These are phyloP conservation scores for Sandelia bainsii DNA, from an alignment of 2,797 vertebrate species.

Conservation along the genomic window DNA sequence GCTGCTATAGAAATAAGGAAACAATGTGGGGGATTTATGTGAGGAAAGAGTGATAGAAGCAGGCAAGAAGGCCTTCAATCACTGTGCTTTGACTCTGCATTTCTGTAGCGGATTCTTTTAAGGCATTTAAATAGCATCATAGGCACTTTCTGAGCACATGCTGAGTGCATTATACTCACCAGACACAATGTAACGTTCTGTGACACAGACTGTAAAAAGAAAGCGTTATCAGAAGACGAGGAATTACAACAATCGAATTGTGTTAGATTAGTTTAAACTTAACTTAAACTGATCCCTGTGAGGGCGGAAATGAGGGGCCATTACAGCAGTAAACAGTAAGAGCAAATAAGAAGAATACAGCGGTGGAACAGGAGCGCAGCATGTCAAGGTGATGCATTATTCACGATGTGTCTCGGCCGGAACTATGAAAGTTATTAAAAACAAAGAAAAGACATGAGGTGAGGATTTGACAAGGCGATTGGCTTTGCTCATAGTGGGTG, in stretches of 20 bases:
- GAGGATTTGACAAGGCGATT: constrained; percentile 55
- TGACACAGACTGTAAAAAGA: neutral
- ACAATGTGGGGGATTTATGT: constrained; percentile 4
- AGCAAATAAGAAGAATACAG: constrained; percentile 5
- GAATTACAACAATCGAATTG: constrained; percentile 27
- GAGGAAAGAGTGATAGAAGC: neutral
- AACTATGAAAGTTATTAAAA: constrained; percentile 27
- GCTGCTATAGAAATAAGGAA: constrained; percentile 30
- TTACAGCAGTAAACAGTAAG: constrained; percentile 26
- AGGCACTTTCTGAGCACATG: neutral
- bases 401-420: neutral
- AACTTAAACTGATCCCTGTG: neutral
- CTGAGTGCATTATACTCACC: neutral
- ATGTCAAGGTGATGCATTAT: constrained; percentile 21
- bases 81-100: constrained; percentile 1
- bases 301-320: neutral
- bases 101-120: constrained; percentile 5
- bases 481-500: constrained; percentile 31
- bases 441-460: constrained; percentile 32
- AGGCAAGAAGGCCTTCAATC: neutral
- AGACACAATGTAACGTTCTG: neutral
- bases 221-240: constrained; percentile 21
- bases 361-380: neutral
- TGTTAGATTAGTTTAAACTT: constrained; percentile 27
- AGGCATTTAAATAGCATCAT: neutral